Evolutionary conservation across 53 echinoderm and acorn worm species (phyloP).

Genomic region (Temnopleurus reevesii): DNA sequence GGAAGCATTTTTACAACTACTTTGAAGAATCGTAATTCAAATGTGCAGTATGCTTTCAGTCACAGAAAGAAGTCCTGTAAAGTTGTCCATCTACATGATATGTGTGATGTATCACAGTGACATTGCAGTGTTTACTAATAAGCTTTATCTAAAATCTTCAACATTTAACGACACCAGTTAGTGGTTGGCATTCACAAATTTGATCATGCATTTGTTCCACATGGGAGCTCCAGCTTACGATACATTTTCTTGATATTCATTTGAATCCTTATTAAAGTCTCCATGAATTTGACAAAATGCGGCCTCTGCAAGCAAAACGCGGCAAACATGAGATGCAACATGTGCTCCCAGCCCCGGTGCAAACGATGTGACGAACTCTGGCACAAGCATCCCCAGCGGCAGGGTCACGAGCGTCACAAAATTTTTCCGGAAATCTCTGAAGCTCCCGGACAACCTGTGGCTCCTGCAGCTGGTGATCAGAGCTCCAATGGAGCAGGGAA

Average conservation of each 20-base stretch:
- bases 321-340: conserved; percentile 20
- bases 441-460: neutral
- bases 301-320: conserved; percentile 41
- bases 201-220: too few species aligned
- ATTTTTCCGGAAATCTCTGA: neutral
- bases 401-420: neutral
- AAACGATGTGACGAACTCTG: conserved; percentile 43
- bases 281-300: neutral
- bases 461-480: neutral
- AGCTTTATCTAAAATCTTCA: too few species aligned
- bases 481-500: neutral
- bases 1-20: too few species aligned
- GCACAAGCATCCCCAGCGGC: conserved; percentile 43
- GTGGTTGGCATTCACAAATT: too few species aligned
- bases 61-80: too few species aligned
- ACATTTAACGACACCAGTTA: too few species aligned
- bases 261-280: neutral
- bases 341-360: conserved; percentile 36
- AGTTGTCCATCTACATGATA: too few species aligned
- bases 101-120: too few species aligned
- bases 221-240: neutral
- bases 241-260: neutral
- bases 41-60: too few species aligned
- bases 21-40: too few species aligned
- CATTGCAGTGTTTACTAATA: too few species aligned